Conservation (phyloP, 1,140 invertebrate genomes). For the Ylistrum balloti region DNA sequence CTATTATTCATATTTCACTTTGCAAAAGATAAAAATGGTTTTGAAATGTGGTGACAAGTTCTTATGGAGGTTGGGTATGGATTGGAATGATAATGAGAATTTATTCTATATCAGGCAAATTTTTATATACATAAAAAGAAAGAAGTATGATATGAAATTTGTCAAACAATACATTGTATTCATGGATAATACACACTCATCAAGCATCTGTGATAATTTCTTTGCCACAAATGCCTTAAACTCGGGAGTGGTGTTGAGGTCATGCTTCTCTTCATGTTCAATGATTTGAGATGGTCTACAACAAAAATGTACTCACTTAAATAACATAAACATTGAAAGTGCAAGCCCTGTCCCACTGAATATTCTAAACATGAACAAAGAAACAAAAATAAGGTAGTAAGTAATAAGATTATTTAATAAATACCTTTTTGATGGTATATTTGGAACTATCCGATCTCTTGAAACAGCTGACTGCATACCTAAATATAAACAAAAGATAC, state of each 20-base stretch:
- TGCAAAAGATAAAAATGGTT: too few relatives aligned
- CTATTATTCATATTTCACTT: too few relatives aligned
- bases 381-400: too few relatives aligned
- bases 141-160: not conserved
- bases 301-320: too few relatives aligned
- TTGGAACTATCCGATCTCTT: not conserved
- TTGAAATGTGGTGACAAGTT: too few relatives aligned
- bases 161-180: not conserved
- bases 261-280: not conserved
- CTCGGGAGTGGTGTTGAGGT: slow-evolving; percentile 20
- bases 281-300: not conserved
- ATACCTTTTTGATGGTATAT: slow-evolving; percentile 14
- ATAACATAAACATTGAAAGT: not conserved
- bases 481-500: not conserved
- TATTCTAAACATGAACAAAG: too few relatives aligned
- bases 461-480: not conserved
- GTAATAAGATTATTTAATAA: not conserved
- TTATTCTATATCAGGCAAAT: too few relatives aligned
- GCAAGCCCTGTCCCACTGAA: too few relatives aligned
- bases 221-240: not conserved
- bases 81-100: too few relatives aligned
- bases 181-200: not conserved
- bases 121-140: too few relatives aligned
- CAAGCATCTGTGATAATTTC: slow-evolving; percentile 29
- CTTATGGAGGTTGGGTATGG: too few relatives aligned